Base-by-base conservation (phyloP, 1,140 invertebrate species). In the Seison nebaliae region DNA sequence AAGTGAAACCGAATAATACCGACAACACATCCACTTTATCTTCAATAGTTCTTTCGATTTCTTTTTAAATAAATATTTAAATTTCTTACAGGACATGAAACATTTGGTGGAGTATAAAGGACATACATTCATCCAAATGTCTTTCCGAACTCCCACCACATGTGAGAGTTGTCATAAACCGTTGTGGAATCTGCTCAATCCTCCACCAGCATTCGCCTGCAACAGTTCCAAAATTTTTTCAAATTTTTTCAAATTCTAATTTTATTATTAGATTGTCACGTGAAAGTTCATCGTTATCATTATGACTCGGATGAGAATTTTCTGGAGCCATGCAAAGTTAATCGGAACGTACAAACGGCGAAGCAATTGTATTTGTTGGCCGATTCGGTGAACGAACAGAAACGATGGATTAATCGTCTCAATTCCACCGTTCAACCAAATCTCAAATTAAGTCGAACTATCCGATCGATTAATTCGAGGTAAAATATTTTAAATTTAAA, bases 91-190 rank as follows among this genome's bases (percentile, higher is more conserved):
- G 7, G 37, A 39, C 5, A 12, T 20, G 14, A 21, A 28, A 14
- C 31, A 22, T 32, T 20, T 28, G 18, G 20, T 39, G 7, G 33
- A 26, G 21, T 39, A 28, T 12, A 40, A 40, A 34, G 80, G 83
- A 2, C 86, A 94, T 60, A 83, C 93, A 57, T 80, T 96, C 49
- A 67, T 91, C 40, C 73, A 76, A 47, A 81, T 96, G 47, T 80
- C 75, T 44, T 96, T 78, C 62, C 81, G 93, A 59, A 93, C 91
- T 70, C 84, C 84, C 22, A 88, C 86, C 2, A 76, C 76, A 42
- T 96, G 86, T 63, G 86, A 96, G 64, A 74, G 80, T 34, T 96
- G 86, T 67, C 72, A 79, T 21, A 84, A 81, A 55, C 80, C 81
- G 47, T 65, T 93, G 35, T 93, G 81, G 78, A 74, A 88, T 56